These are phyloP conservation scores for Gallinago jamesoni DNA, from an alignment of 2,113 vertebrate genomes.

Conservation along the genomic window DNA sequence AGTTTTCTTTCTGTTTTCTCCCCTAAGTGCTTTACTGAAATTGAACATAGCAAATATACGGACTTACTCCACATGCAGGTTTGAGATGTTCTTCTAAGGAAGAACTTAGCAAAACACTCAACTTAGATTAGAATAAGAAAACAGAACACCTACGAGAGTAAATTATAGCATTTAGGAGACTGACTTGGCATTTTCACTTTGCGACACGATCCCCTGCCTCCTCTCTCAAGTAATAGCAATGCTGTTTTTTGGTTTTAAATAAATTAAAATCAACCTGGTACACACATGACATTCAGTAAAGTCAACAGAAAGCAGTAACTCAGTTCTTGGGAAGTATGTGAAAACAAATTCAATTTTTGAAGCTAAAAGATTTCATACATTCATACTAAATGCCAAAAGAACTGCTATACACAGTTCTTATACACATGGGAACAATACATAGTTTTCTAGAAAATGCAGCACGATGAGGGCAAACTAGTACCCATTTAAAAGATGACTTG, in stretches of 20 bases:
- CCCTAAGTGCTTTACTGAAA: neutral
- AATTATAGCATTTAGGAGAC: neutral
- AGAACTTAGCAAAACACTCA: neutral
- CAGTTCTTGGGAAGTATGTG: neutral
- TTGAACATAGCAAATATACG: neutral
- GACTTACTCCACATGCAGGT: neutral
- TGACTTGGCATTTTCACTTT: neutral
- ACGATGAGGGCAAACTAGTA: neutral
- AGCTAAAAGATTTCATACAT: neutral
- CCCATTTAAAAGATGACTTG: neutral
- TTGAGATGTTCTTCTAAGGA: neutral
- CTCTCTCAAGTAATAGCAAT: neutral
- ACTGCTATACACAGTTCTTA: neutral
- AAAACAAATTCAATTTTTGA: neutral
- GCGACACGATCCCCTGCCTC: neutral
- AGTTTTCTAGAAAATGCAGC: neutral
- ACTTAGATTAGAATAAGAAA: neutral
- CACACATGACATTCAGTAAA: neutral
- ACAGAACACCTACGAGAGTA: neutral
- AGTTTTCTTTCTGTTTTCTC: neutral
- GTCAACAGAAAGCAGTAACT: neutral
- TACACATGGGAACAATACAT: neutral
- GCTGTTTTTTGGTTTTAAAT: neutral
- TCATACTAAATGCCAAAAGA: neutral
- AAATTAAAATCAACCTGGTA: neutral